Percentiles rank a stretch among this genome's conserved stretches.
These are phyloP conservation scores for Autographa gamma DNA, from an alignment of 2,888 invertebrate species.

Conservation along the genomic window DNA sequence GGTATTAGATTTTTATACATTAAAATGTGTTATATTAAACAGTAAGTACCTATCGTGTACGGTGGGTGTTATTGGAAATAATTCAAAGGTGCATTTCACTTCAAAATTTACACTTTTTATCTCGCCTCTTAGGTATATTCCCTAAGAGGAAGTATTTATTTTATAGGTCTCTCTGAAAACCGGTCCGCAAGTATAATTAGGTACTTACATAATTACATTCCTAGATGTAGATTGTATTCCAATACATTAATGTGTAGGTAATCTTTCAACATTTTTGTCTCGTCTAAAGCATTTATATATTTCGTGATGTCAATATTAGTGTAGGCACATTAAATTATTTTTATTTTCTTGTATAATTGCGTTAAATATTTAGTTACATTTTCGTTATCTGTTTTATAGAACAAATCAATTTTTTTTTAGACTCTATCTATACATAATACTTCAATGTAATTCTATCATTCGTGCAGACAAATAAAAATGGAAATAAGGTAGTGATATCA, in stretches of 20 bases:
- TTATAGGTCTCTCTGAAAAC: neutral
- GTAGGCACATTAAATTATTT: slow-evolving; percentile 17
- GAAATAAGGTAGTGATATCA: slow-evolving; percentile 43
- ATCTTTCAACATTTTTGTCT: slow-evolving; percentile 26
- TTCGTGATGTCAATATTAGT: slow-evolving; percentile 31
- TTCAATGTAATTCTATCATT: neutral
- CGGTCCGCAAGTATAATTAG: neutral
- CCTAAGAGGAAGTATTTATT: neutral
- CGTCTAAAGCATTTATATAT: slow-evolving; percentile 44
- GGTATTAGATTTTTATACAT: slow-evolving; percentile 55
- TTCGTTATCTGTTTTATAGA: slow-evolving; percentile 21
- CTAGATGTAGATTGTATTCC: slow-evolving; percentile 47
- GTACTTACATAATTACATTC: slow-evolving; percentile 53
- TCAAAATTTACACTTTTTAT: neutral
- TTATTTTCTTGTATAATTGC: slow-evolving; percentile 19
- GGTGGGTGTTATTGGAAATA: slow-evolving; percentile 8
- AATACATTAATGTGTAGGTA: slow-evolving; percentile 30
- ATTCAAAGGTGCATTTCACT: slow-evolving; percentile 7
- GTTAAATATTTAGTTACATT: slow-evolving; percentile 21
- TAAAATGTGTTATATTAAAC: slow-evolving; percentile 29
- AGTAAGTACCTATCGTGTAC: slow-evolving; percentile 34
- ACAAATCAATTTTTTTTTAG: neutral
- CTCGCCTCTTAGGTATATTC: neutral
- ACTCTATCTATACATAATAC: neutral
- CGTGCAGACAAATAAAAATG: slow-evolving; percentile 18